Evolutionary conservation across 2,113 vertebrate genomes (phyloP).

Genomic region (Antigone vipio): DNA sequence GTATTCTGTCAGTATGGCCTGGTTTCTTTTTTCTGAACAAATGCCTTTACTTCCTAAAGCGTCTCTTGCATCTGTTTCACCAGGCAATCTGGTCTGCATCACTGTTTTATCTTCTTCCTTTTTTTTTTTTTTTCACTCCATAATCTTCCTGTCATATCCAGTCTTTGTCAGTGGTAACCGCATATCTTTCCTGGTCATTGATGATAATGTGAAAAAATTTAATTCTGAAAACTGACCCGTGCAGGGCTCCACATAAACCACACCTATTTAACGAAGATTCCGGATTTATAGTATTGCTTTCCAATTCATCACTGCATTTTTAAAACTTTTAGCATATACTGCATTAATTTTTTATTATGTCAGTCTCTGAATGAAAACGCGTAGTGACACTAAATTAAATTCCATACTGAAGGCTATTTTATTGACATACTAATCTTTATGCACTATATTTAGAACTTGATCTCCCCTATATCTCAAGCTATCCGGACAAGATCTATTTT

Average conservation of each 20-base stretch:
- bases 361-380: background rate
- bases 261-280: background rate
- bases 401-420: background rate
- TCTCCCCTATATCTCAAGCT: background rate
- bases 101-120: background rate
- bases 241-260: background rate
- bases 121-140: background rate
- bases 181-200: background rate
- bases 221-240: background rate
- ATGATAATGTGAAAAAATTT: background rate
- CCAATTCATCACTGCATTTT: background rate
- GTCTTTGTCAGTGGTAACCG: background rate
- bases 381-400: background rate
- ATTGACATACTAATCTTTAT: background rate
- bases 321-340: background rate
- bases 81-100: conserved; percentile 35
- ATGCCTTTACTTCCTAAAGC: background rate
- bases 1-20: background rate
- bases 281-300: background rate
- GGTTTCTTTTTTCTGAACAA: background rate
- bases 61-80: conserved; percentile 32
- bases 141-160: background rate
- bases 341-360: background rate
- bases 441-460: background rate
- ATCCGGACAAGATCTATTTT: background rate